Base-by-base conservation (phyloP, 1,140 invertebrate genomes). In the Bombus huntii region DNA sequence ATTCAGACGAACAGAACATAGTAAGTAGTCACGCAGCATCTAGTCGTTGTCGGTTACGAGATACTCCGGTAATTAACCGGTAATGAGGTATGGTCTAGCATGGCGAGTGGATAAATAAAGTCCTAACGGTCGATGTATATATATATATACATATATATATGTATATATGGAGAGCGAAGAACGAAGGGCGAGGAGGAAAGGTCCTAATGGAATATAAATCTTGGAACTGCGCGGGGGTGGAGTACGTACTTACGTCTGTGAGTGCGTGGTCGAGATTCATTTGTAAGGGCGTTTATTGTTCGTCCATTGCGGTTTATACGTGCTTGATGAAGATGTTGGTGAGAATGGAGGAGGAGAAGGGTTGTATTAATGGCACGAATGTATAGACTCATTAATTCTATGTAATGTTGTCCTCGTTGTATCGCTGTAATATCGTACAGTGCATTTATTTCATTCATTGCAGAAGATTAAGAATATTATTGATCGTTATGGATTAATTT, bases 31-130 rank as follows among this genome's bases (percentile, higher is more conserved):
- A 89, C 89, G 90, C 88, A 91, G 81, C 76, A 78, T 57, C 83
- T 76, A 82, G 78, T 39, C 75, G 77, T 83, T 87, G 83, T 74
- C 75, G 74, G 78, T 47, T 83, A 37, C 34, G 70, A 83, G 79
- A 92, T 85, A 92, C 87, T 90, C 83, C 72, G 83, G 87, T 91
- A 91, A 92, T 92, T 92, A 92, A 91, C 82, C 81, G 86, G 89
- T 92, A 91, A 92, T 92, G 89, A 92, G 89, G 78, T 86, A 91
- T 89, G 86, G 91, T 84, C 85, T 76, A 71, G 72, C 68, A 42
- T 68, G 78, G 3, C 53, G 62, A 81, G 81, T 81, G 71, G 77
- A 87, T 90, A 89, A 89, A 89, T 89, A 86, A 90, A 90, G 81
- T 90, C 73, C 66, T 72, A 59, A 62, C 10, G 25, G 31, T 59